Evolutionary conservation across 2,113 vertebrate genomes (phyloP), one percentile per base, ranked within the genome.

Genomic region (Halichoeres trimaculatus): DNA sequence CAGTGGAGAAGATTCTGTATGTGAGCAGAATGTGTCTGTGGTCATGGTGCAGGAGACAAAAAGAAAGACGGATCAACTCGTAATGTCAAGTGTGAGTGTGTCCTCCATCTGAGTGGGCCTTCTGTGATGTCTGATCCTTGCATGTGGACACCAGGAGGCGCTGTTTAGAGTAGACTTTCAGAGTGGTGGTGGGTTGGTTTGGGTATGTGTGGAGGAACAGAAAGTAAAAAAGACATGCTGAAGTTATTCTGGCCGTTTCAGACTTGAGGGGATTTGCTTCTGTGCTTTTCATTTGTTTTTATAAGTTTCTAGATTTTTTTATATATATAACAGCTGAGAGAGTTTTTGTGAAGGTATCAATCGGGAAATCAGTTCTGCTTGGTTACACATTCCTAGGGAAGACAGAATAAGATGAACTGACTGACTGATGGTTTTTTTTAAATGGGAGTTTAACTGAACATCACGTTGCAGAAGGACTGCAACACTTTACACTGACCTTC

Each of bases 201-300:
- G 54, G 57, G 83, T 59, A 64, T 2, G 61, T 62, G 78, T 54
- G 38, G 48, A 81, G 69, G 73, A 66, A 67, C 45, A 58, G 72
- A n/a, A 72, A 45, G 66, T 51, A 70, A 68, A 55, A 40, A 1
- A 34, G 66, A 52, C 40, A 22, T 2, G 30, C 24, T 35, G 12
- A 45, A 16, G 36, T 34, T 57, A 23, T 48, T 59, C 19, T 20
- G 54, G 45, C 69, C 53, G 11, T 67, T 66, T 76, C 12, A 34
- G 16, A 11, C 65, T 62, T 14, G 26, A 53, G 52, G 35, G 35
- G 0, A 34, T 85, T 80, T 73, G 47, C 53, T 43, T 72, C 68
- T 81, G 58, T 88, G 82, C 79, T 81, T 84, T 30, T 70, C 10
- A 69, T 74, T 43, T n/a, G 35, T 61, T 81, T n/a, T 57, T 40